A percentile compares a stretch with the other conserved stretches of the same genome.
Conservation (phyloP, 2,113 vertebrate genomes). For the Calidris pugnax region DNA sequence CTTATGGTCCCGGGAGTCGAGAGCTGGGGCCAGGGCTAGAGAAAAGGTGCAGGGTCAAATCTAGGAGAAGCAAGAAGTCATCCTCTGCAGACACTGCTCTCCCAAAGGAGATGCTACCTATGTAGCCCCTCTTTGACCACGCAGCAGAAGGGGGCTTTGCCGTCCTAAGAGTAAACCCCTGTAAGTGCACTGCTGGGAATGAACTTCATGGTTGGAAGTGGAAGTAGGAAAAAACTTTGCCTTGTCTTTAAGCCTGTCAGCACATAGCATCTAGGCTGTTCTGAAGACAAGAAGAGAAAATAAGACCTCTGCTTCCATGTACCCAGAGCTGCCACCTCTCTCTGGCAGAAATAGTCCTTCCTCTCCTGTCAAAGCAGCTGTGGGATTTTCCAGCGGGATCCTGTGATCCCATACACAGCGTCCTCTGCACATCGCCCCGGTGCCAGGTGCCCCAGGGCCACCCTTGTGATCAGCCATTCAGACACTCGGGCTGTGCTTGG, state of each 20-base stretch:
- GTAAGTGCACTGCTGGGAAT: neutral
- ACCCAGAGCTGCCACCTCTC: neutral
- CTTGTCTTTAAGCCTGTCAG: neutral
- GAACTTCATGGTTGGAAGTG: neutral
- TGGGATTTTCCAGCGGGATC: neutral
- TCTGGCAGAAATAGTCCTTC: neutral
- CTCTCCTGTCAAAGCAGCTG: neutral
- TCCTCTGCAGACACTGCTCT: neutral
- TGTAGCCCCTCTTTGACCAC: neutral
- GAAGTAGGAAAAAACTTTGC: neutral
- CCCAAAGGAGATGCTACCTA: neutral
- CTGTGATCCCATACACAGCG: neutral
- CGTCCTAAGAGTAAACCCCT: neutral
- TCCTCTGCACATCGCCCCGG: neutral
- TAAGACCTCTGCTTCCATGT: neutral
- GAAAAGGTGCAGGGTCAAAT: neutral
- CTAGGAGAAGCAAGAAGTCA: neutral
- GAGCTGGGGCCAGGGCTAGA: neutral
- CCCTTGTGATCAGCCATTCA: conserved; percentile 7
- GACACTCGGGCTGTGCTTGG: neutral
- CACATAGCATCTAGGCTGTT: neutral
- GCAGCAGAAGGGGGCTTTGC: neutral
- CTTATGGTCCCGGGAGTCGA: rapidly evolving
- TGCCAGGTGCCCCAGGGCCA: neutral
- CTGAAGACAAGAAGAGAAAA: neutral